phyloP scores from a whole-genome alignment of 2,888 invertebrate genomes.

The Fissipunctia ypsillon region DNA sequence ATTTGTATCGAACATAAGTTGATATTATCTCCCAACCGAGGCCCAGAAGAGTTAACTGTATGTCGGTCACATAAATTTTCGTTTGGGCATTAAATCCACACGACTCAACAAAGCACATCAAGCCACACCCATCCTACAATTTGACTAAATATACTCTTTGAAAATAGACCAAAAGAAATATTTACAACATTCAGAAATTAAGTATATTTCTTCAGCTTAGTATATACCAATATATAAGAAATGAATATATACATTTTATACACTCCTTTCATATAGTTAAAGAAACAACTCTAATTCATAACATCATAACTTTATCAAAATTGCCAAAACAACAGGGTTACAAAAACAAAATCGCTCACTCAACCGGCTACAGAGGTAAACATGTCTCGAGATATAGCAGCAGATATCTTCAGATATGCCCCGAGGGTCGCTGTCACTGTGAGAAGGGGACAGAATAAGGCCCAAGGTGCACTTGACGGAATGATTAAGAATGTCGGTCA shows the following conservation, averaged over 20 bases:
- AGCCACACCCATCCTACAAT: too few species aligned
- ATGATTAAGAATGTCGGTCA: slow-evolving; percentile 57
- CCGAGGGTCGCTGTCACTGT: slow-evolving; percentile 52
- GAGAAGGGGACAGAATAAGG: slow-evolving; percentile 55
- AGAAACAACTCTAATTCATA: background rate
- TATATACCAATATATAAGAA: too few species aligned
- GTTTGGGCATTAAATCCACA: too few species aligned
- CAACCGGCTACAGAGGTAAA: slow-evolving; percentile 27
- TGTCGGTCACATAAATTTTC: too few species aligned
- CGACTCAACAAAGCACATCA: too few species aligned
- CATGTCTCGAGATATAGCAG: slow-evolving; percentile 38
- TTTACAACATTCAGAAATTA: too few species aligned
- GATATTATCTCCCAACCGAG: background rate
- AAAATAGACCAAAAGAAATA: too few species aligned
- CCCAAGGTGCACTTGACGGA: slow-evolving; percentile 58
- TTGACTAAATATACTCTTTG: too few species aligned
- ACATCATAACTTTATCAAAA: slow-evolving; percentile 6
- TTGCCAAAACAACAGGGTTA: slow-evolving; percentile 13
- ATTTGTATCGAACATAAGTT: background rate
- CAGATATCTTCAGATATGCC: slow-evolving; percentile 45
- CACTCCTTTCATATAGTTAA: background rate
- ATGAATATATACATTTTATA: background rate
- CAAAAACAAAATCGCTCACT: slow-evolving; percentile 37
- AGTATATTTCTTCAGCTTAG: too few species aligned
- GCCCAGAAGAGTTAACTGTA: too few species aligned